Base-by-base conservation (phyloP, 2,888 invertebrate genomes). In the Stenodera caucasica region DNA sequence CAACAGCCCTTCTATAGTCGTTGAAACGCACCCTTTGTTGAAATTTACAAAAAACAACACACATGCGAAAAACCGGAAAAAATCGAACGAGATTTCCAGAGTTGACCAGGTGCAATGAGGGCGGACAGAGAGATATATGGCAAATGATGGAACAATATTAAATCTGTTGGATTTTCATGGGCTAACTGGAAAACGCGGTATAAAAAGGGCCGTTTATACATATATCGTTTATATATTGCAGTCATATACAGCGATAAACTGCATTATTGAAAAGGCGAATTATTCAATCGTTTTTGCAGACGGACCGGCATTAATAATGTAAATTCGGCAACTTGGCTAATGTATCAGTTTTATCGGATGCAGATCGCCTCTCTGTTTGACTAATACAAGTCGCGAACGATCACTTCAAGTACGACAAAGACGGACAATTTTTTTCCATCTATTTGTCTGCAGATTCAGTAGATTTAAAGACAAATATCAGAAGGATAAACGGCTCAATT, bases 241-340 rank as follows among this genome's bases (percentile, higher is more conserved):
- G 70, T 71, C 72, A 66, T 72, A 72, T 64, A 60, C n/a, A 33
- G n/a, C 12, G 18, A 18, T 7, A 21, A 68, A 69, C 68, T 76
- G 72, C 73, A 78, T 78, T 77, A 78, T 77, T 77, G 75, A 77
- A 72, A 72, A 75, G 70, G 66, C 73, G 72, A 78, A 77, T 78
- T 76, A 78, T 78, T 77, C 75, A 76, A 78, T 78, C 75, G 77
- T 72, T 77, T 76, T 77, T 75, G 75, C 77, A 77, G 77, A 78
- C 77, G 72, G 71, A 72, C 70, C 70, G n/a, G 63, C 71, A 72
- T 77, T 72, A 77, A 77, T 77, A 77, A 75, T 77, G 71, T 71
- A 76, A 62, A 58, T n/a, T n/a, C n/a, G n/a, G n/a, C n/a, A n/a
- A n/a, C n/a, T n/a, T n/a, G n/a, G n/a, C n/a, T n/a, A n/a, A n/a